Percentiles rank a stretch among this genome's conserved stretches.
Evolutionary conservation across 2,797 vertebrate species (phyloP).

Genomic region (Phalanger gymnotis): DNA sequence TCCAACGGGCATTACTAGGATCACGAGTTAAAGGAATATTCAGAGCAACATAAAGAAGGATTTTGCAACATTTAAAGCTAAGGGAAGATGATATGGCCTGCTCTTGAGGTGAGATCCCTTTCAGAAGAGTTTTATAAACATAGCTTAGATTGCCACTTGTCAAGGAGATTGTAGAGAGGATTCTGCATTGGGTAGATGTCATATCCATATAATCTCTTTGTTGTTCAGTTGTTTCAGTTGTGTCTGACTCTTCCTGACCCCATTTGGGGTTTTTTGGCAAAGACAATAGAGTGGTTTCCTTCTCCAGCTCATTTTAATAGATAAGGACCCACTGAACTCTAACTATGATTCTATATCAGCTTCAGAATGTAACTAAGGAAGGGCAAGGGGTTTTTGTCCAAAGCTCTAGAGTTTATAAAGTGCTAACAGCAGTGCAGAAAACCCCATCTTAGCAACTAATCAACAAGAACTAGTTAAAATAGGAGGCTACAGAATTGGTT

Average conservation of each 20-base stretch:
- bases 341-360: neutral
- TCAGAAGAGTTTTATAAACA: neutral
- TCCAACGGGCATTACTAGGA: neutral
- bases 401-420: neutral
- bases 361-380: neutral
- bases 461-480: neutral
- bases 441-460: neutral
- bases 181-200: neutral
- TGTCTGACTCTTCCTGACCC: neutral
- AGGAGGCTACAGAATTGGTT: neutral
- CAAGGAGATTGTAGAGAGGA: neutral
- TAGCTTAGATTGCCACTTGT: neutral
- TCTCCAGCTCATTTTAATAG: neutral
- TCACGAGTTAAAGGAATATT: neutral
- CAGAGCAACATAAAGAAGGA: neutral
- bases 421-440: neutral
- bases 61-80: neutral
- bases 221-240: neutral
- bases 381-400: neutral
- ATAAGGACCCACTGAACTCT: neutral
- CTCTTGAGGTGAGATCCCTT: neutral
- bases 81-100: neutral
- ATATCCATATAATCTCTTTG: neutral
- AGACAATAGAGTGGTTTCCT: neutral
- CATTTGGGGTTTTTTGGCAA: neutral